Percentiles rank a stretch among this genome's conserved stretches.
These are phyloP conservation scores for Coracopsis vasa DNA, from an alignment of 2,113 vertebrate genomes.

Conservation along the genomic window DNA sequence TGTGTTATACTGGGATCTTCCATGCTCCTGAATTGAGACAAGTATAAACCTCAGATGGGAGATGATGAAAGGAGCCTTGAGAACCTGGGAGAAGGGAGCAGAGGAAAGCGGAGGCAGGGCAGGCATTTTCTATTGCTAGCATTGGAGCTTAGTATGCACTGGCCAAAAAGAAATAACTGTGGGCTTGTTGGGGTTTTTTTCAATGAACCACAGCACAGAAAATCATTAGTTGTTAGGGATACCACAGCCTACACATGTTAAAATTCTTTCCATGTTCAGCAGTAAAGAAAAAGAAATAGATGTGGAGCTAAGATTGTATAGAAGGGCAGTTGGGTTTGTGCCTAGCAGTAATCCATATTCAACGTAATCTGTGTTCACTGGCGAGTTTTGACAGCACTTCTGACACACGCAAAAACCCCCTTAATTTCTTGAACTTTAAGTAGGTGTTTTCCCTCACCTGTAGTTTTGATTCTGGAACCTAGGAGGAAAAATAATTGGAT, in stretches of 20 bases:
- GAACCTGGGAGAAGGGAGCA: background rate
- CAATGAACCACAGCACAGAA: fast-evolving
- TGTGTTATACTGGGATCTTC: fast-evolving
- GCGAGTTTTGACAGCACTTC: background rate
- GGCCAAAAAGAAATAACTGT: background rate
- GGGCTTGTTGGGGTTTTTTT: background rate
- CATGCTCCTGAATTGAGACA: fast-evolving
- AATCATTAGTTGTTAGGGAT: fast-evolving
- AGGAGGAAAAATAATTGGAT: conserved; percentile 23
- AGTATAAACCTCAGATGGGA: background rate
- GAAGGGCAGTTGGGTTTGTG: background rate
- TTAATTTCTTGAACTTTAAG: background rate
- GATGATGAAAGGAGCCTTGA: background rate
- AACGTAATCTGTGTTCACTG: fast-evolving
- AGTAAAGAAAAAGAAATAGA: fast-evolving
- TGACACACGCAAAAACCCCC: background rate
- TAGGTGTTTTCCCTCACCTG: background rate
- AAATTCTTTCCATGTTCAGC: background rate
- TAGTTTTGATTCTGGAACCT: background rate
- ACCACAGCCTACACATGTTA: fast-evolving
- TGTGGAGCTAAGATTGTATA: background rate
- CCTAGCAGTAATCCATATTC: background rate
- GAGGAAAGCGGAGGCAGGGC: background rate
- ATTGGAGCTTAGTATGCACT: fast-evolving
- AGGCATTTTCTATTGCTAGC: background rate